A percentile compares a stretch with the other conserved stretches of the same genome.
Evolutionary conservation across 2,113 vertebrate genomes (phyloP).

Genomic region (Oreochromis spilurus): DNA sequence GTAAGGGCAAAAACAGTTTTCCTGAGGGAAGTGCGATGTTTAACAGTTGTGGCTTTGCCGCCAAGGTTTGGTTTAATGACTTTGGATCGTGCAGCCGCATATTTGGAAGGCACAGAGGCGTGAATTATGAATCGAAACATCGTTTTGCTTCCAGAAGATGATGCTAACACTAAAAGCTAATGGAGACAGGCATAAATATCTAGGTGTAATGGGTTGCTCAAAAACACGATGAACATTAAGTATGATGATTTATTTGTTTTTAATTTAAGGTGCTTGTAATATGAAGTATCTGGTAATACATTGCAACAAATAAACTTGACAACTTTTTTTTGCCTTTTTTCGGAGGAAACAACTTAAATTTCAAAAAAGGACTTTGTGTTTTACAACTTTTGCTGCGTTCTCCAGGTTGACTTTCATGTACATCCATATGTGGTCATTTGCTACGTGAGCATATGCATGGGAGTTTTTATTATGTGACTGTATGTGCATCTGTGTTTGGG

Average conservation of each 20-base stretch:
- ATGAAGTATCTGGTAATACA: neutral
- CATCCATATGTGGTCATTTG: neutral
- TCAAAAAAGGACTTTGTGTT: neutral
- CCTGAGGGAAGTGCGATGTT: slow-evolving; percentile 19
- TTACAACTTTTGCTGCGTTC: neutral
- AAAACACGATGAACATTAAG: slow-evolving; percentile 6
- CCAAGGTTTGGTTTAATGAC: slow-evolving; percentile 50
- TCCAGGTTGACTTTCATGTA: neutral
- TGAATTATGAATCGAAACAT: slow-evolving; percentile 41
- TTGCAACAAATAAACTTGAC: neutral
- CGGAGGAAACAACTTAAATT: neutral
- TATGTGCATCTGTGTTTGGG: neutral
- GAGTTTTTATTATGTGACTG: neutral
- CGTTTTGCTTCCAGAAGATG: slow-evolving; percentile 23
- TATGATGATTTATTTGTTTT: slow-evolving; percentile 44
- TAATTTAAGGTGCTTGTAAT: neutral
- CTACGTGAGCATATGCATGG: slow-evolving; percentile 23
- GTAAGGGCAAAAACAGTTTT: slow-evolving; percentile 31
- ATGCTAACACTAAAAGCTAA: slow-evolving; percentile 30
- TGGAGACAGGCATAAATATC: slow-evolving; percentile 30
- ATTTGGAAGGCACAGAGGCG: slow-evolving; percentile 36
- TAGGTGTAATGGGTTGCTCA: slow-evolving; percentile 25
- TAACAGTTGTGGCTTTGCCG: slow-evolving; percentile 4
- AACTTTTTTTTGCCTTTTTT: neutral
- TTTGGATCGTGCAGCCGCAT: slow-evolving; percentile 23